Base-by-base conservation (phyloP, 2,797 vertebrate species). In the Mus spretus region DNA sequence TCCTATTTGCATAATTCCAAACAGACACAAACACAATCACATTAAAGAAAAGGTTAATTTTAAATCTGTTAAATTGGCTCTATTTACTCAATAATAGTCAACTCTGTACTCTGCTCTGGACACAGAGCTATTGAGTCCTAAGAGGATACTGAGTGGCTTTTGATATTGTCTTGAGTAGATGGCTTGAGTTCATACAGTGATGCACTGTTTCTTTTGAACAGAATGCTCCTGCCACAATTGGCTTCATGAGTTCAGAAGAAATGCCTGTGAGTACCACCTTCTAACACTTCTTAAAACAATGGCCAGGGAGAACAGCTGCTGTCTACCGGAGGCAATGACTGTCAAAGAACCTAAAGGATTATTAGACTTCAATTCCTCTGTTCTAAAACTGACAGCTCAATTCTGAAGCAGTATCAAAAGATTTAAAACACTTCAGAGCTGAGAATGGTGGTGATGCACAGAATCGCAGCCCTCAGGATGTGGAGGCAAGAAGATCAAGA, bases 201-300 rank as follows among this genome's bases (percentile, higher is more conserved):
- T 59, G 13, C 47, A 80, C 24, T 94, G 37, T 93, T 97, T 97
- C 94, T 91, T 96, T 95, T 93, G 24, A 90, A 97, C 97, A 98
- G 98, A 98, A 95, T 19, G 59, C 97, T 57, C 93, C 96, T 96
- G 90, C 80, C 82, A 97, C 96, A 94, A 75, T 98, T 93, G 97
- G 96, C 89, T 87, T 95, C 93, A 93, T 96, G 90, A 98, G 96
- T 83, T 98, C 98, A 93, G 98, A 98, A 98, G 96, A 98, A 98
- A 97, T 96, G 89, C 93, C 90, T 78, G 98, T 96, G 94, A 93
- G 96, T 97, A 88, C 61, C 59, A 22, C 44, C 77, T 81, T 89
- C 90, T 95, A 89, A 84, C 53, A 87, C 63, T 84, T 93, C 61
- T 89, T 91, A 93, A 80, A 93, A 83, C 70, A 50, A 14, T 37